Evolutionary conservation across 1,140 invertebrate species (phyloP).

Genomic region (Rhyacophila brunnea): DNA sequence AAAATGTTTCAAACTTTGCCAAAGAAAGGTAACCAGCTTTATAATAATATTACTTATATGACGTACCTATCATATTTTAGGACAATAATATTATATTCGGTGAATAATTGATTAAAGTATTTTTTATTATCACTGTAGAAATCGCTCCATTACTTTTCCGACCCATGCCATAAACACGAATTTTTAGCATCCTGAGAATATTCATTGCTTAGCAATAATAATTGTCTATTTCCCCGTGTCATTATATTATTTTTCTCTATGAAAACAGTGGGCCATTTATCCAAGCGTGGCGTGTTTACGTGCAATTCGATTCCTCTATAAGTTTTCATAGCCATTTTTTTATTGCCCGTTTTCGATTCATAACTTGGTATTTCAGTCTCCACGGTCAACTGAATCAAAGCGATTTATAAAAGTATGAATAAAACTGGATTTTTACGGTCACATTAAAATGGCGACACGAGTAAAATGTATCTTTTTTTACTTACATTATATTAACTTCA

Average conservation of each 20-base stretch:
- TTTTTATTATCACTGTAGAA: too few species aligned
- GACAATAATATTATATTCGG: too few species aligned
- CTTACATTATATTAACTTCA: too few species aligned
- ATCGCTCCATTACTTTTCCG: too few species aligned
- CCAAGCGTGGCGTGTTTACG: conserved; percentile 14
- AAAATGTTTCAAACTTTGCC: too few species aligned
- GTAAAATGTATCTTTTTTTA: too few species aligned
- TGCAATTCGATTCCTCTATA: conserved; percentile 11
- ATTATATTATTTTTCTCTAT: conserved; percentile 8
- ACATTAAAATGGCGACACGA: too few species aligned
- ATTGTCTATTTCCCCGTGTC: conserved; percentile 17
- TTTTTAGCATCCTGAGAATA: conserved; percentile 21
- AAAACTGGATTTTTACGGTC: not conserved
- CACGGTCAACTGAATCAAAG: not conserved
- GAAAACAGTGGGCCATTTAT: conserved; percentile 9
- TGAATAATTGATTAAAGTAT: too few species aligned
- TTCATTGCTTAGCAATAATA: conserved; percentile 16
- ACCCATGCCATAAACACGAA: conserved; percentile 1
- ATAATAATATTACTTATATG: too few species aligned
- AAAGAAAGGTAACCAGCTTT: too few species aligned
- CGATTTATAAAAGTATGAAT: conserved; percentile 2
- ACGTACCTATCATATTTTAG: too few species aligned
- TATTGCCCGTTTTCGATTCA: conserved; percentile 24
- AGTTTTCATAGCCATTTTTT: conserved; percentile 23
- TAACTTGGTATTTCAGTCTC: conserved; percentile 18